Percentiles rank a stretch among this genome's conserved stretches.
phyloP scores from a whole-genome alignment of 2,797 vertebrate species.

The Tapera naevia region DNA sequence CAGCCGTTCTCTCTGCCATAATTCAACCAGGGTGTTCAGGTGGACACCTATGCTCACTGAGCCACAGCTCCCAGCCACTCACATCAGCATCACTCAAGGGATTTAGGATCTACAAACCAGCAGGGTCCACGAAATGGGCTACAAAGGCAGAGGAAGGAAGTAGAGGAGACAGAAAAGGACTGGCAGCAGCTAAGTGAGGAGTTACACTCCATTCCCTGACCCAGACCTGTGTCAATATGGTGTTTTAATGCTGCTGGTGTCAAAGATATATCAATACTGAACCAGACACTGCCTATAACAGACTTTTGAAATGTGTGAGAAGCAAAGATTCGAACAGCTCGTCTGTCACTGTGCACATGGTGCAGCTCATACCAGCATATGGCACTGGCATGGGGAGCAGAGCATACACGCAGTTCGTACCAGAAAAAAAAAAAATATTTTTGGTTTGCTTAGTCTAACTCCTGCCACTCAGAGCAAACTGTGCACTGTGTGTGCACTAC shows the following conservation, averaged over 20 bases:
- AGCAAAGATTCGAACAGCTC: not conserved
- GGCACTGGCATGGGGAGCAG: not conserved
- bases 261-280: not conserved
- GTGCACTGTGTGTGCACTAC: not conserved
- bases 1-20: not conserved
- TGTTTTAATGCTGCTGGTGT: not conserved
- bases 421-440: not conserved
- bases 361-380: not conserved
- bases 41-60: not conserved
- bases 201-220: not conserved
- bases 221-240: not conserved
- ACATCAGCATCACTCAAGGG: not conserved
- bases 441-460: not conserved
- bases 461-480: not conserved
- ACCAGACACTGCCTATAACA: slow-evolving; percentile 4
- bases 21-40: not conserved
- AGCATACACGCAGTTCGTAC: rapidly evolving
- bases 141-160: not conserved
- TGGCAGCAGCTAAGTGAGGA: not conserved
- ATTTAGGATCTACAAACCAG: not conserved
- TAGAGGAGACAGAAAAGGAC: not conserved
- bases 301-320: not conserved
- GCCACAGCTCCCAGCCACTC: not conserved
- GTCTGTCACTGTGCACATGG: slow-evolving; percentile 1
- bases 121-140: not conserved